Conservation (phyloP, 2,888 invertebrate genomes). For the Caenorhabditis macrosperma region DNA sequence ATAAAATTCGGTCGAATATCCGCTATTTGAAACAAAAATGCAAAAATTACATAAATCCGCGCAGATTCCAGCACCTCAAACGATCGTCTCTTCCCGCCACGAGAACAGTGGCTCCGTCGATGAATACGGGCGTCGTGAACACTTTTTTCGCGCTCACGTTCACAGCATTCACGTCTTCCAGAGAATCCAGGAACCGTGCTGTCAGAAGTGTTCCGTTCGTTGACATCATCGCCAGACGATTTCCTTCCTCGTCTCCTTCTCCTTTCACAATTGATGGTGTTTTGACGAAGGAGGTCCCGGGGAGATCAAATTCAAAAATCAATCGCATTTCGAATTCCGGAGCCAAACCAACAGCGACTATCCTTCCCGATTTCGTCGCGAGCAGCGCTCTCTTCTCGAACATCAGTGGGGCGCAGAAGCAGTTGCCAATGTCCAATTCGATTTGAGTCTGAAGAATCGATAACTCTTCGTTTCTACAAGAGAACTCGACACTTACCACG, state of each 20-base stretch:
- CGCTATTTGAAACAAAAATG: too few relatives aligned
- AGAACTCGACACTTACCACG: neutral
- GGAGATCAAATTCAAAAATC: conserved; percentile 10
- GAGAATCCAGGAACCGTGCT: neutral
- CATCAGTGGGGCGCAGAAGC: conserved; percentile 38
- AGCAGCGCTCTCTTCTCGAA: neutral
- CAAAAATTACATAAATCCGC: conserved; percentile 1
- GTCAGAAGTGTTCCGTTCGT: conserved; percentile 20
- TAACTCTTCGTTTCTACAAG: neutral
- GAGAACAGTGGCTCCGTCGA: conserved; percentile 1
- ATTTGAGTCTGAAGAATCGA: conserved; percentile 17
- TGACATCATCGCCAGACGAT: conserved; percentile 19
- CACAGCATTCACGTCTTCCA: conserved; percentile 10
- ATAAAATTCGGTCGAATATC: too few relatives aligned
- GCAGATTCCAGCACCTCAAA: conserved; percentile 24
- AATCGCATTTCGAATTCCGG: neutral
- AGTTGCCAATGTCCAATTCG: conserved; percentile 9
- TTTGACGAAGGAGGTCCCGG: conserved; percentile 21
- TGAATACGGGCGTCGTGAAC: conserved; percentile 26
- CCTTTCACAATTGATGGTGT: neutral
- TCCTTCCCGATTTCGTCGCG: conserved; percentile 21
- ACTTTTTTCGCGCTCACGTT: conserved; percentile 20
- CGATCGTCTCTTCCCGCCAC: conserved; percentile 43
- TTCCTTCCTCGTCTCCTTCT: too few relatives aligned
- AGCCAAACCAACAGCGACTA: neutral